Base-by-base conservation (phyloP, 2,797 vertebrate species). In the Babyrousa celebensis region DNA sequence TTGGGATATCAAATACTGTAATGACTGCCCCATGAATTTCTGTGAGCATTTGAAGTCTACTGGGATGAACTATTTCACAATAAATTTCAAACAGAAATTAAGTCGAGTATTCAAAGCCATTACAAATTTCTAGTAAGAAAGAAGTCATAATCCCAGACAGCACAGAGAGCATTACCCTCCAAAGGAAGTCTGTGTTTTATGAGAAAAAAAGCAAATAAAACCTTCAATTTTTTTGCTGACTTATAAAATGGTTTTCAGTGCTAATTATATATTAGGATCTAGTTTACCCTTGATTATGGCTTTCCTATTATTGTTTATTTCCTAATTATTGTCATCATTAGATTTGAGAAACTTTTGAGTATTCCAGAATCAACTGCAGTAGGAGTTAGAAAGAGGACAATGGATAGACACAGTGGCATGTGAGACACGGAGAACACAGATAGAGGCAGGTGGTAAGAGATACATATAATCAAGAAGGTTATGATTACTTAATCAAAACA, bases 281-380 rank as follows among this genome's bases (percentile, higher is more conserved):
- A 52, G 11, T 78, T 84, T 83, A 36, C 3, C 25, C 20, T 82
- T n/a, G 5, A 3, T 23, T 72, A 67, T 60, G 56, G 4, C 14
- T 79, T 91, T 89, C n/a, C 8, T 72, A 52, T 91, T 78, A 91
- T 60, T 12, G 20, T 32, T 72, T 70, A 78, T 85, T 83, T 70
- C 5, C 11, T 90, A 87, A 75, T 72, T 72, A 83, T 79, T 72
- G 17, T 79, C 25, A 86, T 65, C 36, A 85, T 16, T 84, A 56
- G 29, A 62, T 68, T 87, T 96, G 29, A 91, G 56, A 94, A 91
- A 79, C 2, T 18, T 14, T 10, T 85, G 12, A 94, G 23, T 56
- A 84, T 89, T 29, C 17, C 17, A 85, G 63, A 82, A 78, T 75
- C 52, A 72, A 32, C 25, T 43, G 40, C 96, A 11, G 17, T 32